Evolutionary conservation across 2,113 vertebrate genomes (phyloP).

Genomic region (Solea senegalensis): DNA sequence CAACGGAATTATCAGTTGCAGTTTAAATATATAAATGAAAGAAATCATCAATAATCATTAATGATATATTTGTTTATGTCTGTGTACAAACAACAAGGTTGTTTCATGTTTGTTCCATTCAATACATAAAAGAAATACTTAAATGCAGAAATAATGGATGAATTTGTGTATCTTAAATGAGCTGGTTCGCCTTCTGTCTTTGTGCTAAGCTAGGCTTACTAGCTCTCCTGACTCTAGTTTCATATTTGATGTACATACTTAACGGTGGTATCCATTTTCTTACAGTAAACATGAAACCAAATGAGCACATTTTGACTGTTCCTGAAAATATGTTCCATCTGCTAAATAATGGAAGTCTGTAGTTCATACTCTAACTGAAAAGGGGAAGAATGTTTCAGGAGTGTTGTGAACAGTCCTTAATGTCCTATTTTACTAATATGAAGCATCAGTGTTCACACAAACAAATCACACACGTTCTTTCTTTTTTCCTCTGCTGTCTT

Average conservation of each 20-base stretch:
- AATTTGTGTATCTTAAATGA: too few species aligned
- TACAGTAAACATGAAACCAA: not conserved
- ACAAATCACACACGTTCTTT: not conserved
- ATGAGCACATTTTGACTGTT: not conserved
- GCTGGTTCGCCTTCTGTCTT: not conserved
- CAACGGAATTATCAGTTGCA: too few species aligned
- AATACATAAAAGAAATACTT: too few species aligned
- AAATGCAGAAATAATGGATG: too few species aligned
- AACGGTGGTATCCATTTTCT: not conserved
- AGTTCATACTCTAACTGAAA: too few species aligned
- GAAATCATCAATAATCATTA: too few species aligned
- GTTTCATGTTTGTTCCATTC: too few species aligned
- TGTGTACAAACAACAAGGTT: too few species aligned
- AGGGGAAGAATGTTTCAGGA: not conserved
- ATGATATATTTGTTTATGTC: too few species aligned
- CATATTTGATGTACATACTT: not conserved
- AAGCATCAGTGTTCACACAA: not conserved
- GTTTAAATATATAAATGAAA: too few species aligned
- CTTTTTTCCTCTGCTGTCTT: constrained; percentile 38
- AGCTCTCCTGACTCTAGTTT: not conserved
- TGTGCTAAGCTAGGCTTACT: not conserved
- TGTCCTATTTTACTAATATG: not conserved
- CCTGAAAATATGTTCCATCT: not conserved
- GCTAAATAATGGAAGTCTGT: not conserved
- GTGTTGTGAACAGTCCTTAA: not conserved